Evolutionary conservation across 2,888 invertebrate species (phyloP).

Genomic region (Odontothrips loti): DNA sequence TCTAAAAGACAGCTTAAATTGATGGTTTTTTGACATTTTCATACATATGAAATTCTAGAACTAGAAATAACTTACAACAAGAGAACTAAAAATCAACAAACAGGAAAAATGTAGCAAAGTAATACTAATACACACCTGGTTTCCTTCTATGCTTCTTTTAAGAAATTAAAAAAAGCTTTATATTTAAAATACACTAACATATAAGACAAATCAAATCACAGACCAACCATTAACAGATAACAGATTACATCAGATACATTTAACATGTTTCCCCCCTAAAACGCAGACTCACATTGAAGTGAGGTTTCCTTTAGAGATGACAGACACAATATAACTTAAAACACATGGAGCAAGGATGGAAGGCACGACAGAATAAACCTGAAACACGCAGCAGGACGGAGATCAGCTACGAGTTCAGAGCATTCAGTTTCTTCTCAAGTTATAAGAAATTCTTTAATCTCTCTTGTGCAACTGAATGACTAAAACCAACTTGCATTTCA

Average conservation of each 20-base stretch:
- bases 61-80: neutral
- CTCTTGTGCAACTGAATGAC: neutral
- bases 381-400: constrained; percentile 16
- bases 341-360: neutral
- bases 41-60: constrained; percentile 4
- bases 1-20: neutral
- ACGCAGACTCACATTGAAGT: neutral
- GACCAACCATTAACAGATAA: constrained; percentile 24
- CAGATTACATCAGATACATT: neutral
- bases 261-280: neutral
- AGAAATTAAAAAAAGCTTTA: neutral
- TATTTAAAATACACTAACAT: neutral
- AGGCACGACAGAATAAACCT: neutral
- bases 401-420: constrained; percentile 20
- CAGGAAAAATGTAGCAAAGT: neutral
- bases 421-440: neutral
- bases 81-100: neutral
- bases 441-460: neutral
- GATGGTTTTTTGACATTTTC: neutral
- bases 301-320: neutral
- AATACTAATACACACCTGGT: neutral
- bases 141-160: neutral
- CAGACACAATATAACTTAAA: constrained; percentile 8
- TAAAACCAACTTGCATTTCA: neutral
- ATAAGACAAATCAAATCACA: constrained; percentile 25